Percentiles rank a stretch among this genome's conserved stretches.
Evolutionary conservation across 2,797 vertebrate genomes (phyloP).

Genomic region (Tragopan temminckii): DNA sequence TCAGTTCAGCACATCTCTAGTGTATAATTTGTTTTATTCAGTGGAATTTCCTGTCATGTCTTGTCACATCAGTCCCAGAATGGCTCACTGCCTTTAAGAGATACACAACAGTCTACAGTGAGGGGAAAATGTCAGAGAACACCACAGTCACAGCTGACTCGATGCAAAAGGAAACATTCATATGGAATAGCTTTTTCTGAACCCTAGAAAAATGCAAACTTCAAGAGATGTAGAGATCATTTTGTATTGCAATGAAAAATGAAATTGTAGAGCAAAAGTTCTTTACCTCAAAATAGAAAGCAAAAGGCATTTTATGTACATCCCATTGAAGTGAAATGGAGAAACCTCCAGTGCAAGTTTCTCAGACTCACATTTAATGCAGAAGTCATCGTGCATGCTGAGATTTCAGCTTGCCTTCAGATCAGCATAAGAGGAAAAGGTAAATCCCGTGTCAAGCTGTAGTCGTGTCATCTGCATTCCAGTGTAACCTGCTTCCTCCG

Average conservation of each 20-base stretch:
- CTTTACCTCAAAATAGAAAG: background rate
- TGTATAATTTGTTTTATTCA: slow-evolving; percentile 77
- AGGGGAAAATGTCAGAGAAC: slow-evolving; percentile 51
- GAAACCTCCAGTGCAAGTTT: background rate
- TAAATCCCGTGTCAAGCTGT: background rate
- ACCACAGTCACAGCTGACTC: background rate
- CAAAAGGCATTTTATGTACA: background rate
- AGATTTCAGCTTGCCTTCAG: background rate
- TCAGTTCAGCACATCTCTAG: slow-evolving; percentile 70
- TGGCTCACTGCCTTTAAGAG: slow-evolving; percentile 58
- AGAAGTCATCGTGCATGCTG: background rate
- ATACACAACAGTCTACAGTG: background rate
- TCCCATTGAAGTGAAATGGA: background rate
- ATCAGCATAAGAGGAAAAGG: background rate
- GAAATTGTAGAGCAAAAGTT: slow-evolving; percentile 6
- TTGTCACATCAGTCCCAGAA: slow-evolving; percentile 56
- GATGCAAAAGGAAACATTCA: background rate
- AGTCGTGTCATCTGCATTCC: background rate
- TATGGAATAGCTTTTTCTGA: background rate
- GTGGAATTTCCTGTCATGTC: slow-evolving; percentile 74
- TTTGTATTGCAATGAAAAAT: background rate
- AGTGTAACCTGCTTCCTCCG: background rate
- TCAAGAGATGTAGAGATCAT: background rate
- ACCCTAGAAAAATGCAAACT: background rate
- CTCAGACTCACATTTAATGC: slow-evolving; percentile 10